Conservation (phyloP, 2,113 vertebrate genomes). For the Crotalus tigris region DNA sequence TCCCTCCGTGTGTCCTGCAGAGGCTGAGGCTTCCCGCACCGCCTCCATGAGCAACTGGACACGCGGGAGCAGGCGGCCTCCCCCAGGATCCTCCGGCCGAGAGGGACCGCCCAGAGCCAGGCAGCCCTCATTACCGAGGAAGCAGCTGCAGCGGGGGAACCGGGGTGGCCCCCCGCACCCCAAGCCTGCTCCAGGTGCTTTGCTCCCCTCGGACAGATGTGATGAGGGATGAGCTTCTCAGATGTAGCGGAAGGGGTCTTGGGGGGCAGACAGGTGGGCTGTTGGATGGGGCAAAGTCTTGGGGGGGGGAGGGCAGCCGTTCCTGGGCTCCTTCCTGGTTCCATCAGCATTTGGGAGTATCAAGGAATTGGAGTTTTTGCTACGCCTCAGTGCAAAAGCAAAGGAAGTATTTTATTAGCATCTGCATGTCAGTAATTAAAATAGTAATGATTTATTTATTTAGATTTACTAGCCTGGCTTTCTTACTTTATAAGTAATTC, state of each 20-base stretch:
- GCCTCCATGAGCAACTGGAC: background rate
- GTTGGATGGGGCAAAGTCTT: background rate
- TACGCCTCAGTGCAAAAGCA: background rate
- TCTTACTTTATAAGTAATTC: background rate
- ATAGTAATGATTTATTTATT: background rate
- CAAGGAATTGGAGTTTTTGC: background rate
- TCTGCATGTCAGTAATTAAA: background rate
- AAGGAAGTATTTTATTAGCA: background rate
- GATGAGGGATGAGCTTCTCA: background rate
- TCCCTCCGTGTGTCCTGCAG: background rate
- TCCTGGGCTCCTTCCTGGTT: background rate
- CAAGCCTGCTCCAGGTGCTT: background rate
- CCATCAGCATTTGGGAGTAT: background rate
- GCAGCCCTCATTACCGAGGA: background rate
- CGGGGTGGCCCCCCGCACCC: background rate
- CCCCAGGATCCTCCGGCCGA: background rate
- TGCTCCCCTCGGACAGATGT: background rate
- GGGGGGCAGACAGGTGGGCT: background rate
- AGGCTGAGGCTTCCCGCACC: too few relatives aligned
- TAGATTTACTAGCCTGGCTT: background rate
- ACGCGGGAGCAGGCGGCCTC: accelerated
- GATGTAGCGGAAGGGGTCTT: background rate
- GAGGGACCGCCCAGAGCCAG: background rate
- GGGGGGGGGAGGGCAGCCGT: background rate
- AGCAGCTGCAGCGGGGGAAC: background rate